Conservation (phyloP, 1,140 invertebrate species). For the Mamestra configurata region DNA sequence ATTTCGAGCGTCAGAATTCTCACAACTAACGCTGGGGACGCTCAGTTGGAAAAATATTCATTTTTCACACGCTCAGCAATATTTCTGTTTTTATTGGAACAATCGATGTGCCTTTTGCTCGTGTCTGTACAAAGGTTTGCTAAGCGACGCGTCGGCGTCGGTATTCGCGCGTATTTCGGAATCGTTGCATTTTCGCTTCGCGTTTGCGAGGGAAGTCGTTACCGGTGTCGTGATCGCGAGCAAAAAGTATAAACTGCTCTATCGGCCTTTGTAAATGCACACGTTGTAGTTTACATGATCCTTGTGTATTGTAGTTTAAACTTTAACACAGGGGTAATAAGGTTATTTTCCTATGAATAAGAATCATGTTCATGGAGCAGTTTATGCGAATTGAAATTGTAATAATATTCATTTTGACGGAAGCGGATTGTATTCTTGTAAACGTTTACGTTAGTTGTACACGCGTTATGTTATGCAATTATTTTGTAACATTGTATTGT, state of each 20-base stretch:
- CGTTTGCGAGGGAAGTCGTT: slow-evolving; percentile 79
- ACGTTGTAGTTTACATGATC: slow-evolving; percentile 49
- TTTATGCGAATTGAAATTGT: slow-evolving; percentile 56
- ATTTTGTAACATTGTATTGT: slow-evolving; percentile 27
- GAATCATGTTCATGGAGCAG: slow-evolving; percentile 45
- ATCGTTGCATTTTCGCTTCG: slow-evolving; percentile 72
- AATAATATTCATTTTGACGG: slow-evolving; percentile 60
- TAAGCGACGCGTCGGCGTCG: slow-evolving; percentile 61
- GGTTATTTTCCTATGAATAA: slow-evolving; percentile 44
- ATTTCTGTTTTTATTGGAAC: slow-evolving; percentile 78
- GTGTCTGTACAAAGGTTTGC: slow-evolving; percentile 68
- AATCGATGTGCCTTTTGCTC: slow-evolving; percentile 74
- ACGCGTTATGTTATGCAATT: slow-evolving; percentile 39
- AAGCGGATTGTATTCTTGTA: slow-evolving; percentile 43
- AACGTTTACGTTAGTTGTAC: slow-evolving; percentile 33
- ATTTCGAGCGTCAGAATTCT: slow-evolving; percentile 62
- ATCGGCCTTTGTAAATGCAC: slow-evolving; percentile 68
- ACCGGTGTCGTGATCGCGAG: slow-evolving; percentile 71
- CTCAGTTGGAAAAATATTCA: slow-evolving; percentile 75
- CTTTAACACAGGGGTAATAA: slow-evolving; percentile 54
- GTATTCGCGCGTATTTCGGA: slow-evolving; percentile 71
- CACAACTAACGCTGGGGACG: slow-evolving; percentile 48
- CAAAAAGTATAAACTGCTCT: slow-evolving; percentile 71
- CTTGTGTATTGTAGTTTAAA: slow-evolving; percentile 53
- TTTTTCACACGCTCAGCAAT: slow-evolving; percentile 74